These are phyloP conservation scores for Triplophysa bombifrons DNA, from an alignment of 2,797 vertebrate genomes.

Conservation along the genomic window DNA sequence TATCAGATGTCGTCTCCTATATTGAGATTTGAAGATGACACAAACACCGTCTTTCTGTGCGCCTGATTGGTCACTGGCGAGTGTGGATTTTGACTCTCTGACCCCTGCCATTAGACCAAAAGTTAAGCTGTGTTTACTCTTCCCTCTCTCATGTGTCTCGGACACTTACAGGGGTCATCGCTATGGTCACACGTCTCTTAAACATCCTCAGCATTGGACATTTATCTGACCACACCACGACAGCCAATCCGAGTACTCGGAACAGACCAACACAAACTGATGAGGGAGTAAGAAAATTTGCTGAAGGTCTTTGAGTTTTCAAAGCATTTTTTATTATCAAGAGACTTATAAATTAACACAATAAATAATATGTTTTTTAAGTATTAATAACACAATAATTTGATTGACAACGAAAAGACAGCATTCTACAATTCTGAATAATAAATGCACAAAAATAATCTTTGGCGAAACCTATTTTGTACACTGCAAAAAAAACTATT, in stretches of 20 bases:
- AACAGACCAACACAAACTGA: background rate
- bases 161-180: constrained; percentile 73
- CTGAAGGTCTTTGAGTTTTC: background rate
- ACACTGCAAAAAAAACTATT: constrained; percentile 11
- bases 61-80: constrained; percentile 62
- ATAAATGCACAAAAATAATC: constrained; percentile 62
- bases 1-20: too few species aligned
- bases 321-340: constrained; percentile 39
- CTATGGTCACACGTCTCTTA: constrained; percentile 65
- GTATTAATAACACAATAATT: constrained; percentile 62
- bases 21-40: too few species aligned
- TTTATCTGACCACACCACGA: constrained; percentile 35
- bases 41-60: constrained; percentile 44
- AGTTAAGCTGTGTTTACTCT: constrained; percentile 89
- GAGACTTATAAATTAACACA: constrained; percentile 76
- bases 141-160: constrained; percentile 59
- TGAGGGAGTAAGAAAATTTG: background rate
- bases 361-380: constrained; percentile 77
- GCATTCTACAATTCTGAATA: constrained; percentile 60
- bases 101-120: constrained; percentile 83
- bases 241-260: constrained; percentile 12
- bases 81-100: constrained; percentile 71
- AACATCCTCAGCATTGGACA: constrained; percentile 29
- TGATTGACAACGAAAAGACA: constrained; percentile 66
- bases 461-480: constrained; percentile 75